phyloP scores from a whole-genome alignment of 1,140 invertebrate species.

The Apis laboriosa region DNA sequence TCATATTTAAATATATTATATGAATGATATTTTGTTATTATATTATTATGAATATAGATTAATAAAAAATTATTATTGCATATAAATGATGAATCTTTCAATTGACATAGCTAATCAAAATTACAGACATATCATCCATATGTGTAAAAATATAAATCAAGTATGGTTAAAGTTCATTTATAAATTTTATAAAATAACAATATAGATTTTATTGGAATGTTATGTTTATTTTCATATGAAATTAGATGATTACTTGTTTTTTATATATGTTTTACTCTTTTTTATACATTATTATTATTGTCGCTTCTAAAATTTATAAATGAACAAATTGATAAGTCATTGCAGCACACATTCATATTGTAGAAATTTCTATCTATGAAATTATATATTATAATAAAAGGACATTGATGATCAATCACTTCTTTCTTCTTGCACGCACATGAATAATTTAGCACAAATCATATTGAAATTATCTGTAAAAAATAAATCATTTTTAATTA shows the following conservation, averaged over 20 bases:
- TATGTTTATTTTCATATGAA: background rate
- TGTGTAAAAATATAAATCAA: background rate
- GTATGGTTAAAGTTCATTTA: background rate
- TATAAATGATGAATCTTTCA: background rate
- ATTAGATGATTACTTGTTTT: background rate
- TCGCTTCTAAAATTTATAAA: background rate
- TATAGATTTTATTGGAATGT: conserved; percentile 11
- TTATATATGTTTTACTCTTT: background rate
- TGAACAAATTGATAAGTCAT: background rate
- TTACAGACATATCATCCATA: background rate
- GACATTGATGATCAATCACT: conserved; percentile 57
- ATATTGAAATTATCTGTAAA: conserved; percentile 83
- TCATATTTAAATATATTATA: background rate
- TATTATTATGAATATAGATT: background rate
- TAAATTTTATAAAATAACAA: background rate
- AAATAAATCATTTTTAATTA: background rate
- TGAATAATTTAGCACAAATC: conserved; percentile 88
- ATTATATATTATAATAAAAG: background rate
- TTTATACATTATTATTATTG: background rate
- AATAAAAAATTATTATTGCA: background rate
- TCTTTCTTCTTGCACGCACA: conserved; percentile 88
- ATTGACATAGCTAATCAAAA: conserved; percentile 1
- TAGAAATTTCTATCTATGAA: conserved; percentile 1
- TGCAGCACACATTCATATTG: background rate
- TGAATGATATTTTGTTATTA: background rate